phyloP scores from a whole-genome alignment of 2,113 vertebrate genomes.

The Poeciliopsis prolifica region DNA sequence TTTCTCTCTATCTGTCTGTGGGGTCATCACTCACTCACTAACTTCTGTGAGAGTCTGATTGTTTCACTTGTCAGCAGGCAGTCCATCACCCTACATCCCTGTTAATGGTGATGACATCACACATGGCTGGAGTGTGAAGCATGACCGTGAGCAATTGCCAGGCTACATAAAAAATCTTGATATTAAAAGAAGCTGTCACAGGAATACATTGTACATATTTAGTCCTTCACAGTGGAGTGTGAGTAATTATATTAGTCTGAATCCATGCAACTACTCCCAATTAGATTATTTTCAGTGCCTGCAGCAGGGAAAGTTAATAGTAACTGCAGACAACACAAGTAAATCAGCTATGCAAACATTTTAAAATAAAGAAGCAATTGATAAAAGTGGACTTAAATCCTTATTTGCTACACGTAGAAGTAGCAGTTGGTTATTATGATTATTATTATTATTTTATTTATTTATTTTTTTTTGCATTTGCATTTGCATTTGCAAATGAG shows the following conservation, averaged over 20 bases:
- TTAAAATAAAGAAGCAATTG: not conserved
- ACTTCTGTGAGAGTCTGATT: not conserved
- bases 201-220: constrained; percentile 25
- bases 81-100: constrained; percentile 51
- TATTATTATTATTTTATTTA: no score
- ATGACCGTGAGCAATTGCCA: constrained; percentile 26
- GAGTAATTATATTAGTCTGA: constrained; percentile 34
- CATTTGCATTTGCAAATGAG: constrained; percentile 25
- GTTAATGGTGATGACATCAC: constrained; percentile 44
- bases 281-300: constrained; percentile 39
- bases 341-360: not conserved
- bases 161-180: constrained; percentile 16
- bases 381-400: not conserved
- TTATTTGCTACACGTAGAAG: not conserved
- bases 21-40: constrained; percentile 3
- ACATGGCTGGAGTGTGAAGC: constrained; percentile 36
- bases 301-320: constrained; percentile 24
- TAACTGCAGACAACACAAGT: constrained; percentile 18
- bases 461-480: not conserved
- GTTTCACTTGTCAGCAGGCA: constrained; percentile 52
- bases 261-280: constrained; percentile 37
- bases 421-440: not conserved
- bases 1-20: not conserved
- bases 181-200: constrained; percentile 1
- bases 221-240: constrained; percentile 15